phyloP scores from a whole-genome alignment of 2,797 vertebrate species.

The Neoniphon sammara region DNA sequence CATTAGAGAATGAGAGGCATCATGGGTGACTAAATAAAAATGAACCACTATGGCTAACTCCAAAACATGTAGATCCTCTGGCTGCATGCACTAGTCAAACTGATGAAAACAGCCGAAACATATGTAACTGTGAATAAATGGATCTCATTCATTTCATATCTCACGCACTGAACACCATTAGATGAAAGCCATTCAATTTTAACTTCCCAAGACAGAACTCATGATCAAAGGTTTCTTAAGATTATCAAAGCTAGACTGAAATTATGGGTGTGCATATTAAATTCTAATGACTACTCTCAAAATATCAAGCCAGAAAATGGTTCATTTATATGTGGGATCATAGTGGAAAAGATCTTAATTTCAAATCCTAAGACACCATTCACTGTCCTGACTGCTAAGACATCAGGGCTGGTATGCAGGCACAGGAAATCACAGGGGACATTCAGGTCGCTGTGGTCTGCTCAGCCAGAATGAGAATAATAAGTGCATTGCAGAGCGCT shows the following conservation, averaged over 20 bases:
- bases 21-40: too few relatives aligned
- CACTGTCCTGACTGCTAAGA: too few relatives aligned
- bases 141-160: neutral
- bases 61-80: too few relatives aligned
- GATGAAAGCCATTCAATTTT: conserved; percentile 3
- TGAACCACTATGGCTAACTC: too few relatives aligned
- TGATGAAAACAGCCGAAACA: neutral
- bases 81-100: too few relatives aligned
- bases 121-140: neutral
- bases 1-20: too few relatives aligned
- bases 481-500: too few relatives aligned
- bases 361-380: too few relatives aligned
- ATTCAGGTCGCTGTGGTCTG: too few relatives aligned
- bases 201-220: neutral
- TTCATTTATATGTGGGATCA: neutral
- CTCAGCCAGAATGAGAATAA: too few relatives aligned
- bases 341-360: neutral
- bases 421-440: too few relatives aligned
- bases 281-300: neutral
- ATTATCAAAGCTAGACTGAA: conserved; percentile 8
- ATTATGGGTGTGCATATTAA: neutral
- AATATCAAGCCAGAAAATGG: neutral
- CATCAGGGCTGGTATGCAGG: too few relatives aligned
- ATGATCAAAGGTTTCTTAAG: conserved; percentile 4
- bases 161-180: neutral